These are phyloP conservation scores for Guaruba guarouba DNA, from an alignment of 2,113 vertebrate species.

Conservation along the genomic window DNA sequence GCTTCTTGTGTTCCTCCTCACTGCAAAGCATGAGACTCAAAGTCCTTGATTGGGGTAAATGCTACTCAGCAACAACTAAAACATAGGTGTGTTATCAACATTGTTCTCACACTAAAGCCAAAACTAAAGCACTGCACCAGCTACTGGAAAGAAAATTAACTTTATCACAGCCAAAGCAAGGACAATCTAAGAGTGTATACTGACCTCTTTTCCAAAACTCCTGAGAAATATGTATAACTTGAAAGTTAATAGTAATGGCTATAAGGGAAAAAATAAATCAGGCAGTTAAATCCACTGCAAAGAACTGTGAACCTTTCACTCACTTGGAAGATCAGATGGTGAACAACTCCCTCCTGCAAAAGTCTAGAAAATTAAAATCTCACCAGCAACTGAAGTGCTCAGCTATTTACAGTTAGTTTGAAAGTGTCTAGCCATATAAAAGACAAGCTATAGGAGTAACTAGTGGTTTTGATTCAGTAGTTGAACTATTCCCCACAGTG, in stretches of 20 bases:
- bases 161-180: not conserved
- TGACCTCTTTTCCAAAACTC: not conserved
- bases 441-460: not conserved
- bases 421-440: not conserved
- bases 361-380: not conserved
- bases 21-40: not conserved
- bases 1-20: not conserved
- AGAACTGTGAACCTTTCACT: not conserved
- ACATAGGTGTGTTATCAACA: not conserved
- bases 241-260: not conserved
- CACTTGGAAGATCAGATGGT: not conserved
- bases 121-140: not conserved
- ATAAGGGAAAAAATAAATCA: not conserved
- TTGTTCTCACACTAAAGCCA: not conserved
- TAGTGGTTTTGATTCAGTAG: not conserved
- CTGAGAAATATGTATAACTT: not conserved
- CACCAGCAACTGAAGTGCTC: not conserved
- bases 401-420: not conserved
- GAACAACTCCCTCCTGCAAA: fast-evolving
- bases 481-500: not conserved
- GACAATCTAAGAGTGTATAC: not conserved
- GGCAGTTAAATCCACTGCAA: not conserved
- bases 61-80: not conserved
- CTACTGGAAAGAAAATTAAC: not conserved
- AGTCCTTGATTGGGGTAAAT: not conserved